phyloP scores from a whole-genome alignment of 1,140 invertebrate genomes.

The Danaus plexippus region DNA sequence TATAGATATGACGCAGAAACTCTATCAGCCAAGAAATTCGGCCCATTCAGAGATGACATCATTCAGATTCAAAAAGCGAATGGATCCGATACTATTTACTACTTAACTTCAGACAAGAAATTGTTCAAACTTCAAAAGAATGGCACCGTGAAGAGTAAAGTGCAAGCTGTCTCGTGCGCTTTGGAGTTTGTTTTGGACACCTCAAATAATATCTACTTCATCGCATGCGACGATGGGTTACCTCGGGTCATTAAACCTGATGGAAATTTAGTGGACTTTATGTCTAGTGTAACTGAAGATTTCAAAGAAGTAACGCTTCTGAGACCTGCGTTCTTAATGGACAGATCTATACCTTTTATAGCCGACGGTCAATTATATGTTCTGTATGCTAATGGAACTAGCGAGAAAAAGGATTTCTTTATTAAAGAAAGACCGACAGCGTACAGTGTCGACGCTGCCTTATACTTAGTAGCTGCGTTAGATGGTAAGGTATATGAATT shows the following conservation, averaged over 20 bases:
- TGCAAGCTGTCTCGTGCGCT: conserved; percentile 33
- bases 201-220: conserved; percentile 50
- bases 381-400: conserved; percentile 44
- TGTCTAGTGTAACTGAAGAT: conserved; percentile 33
- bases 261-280: conserved; percentile 26
- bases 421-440: conserved; percentile 39
- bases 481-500: conserved; percentile 56
- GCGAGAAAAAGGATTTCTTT: conserved; percentile 43
- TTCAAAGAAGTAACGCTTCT: conserved; percentile 39
- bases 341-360: conserved; percentile 44
- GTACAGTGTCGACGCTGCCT: conserved; percentile 46
- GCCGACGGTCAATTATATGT: conserved; percentile 44
- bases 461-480: conserved; percentile 46
- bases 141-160: conserved; percentile 37
- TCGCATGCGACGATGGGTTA: conserved; percentile 36
- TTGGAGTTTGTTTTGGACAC: conserved; percentile 54
- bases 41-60: conserved; percentile 45
- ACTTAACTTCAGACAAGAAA: conserved; percentile 35
- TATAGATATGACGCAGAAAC: conserved; percentile 45
- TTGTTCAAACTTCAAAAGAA: conserved; percentile 45
- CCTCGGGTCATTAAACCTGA: conserved; percentile 37
- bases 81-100: conserved; percentile 38
- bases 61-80: conserved; percentile 55
- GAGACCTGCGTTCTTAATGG: conserved; percentile 51
- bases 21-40: conserved; percentile 45